A percentile compares a stretch with the other conserved stretches of the same genome.
Conservation (phyloP, 2,888 invertebrate species). For the Lucinisca nassula region DNA sequence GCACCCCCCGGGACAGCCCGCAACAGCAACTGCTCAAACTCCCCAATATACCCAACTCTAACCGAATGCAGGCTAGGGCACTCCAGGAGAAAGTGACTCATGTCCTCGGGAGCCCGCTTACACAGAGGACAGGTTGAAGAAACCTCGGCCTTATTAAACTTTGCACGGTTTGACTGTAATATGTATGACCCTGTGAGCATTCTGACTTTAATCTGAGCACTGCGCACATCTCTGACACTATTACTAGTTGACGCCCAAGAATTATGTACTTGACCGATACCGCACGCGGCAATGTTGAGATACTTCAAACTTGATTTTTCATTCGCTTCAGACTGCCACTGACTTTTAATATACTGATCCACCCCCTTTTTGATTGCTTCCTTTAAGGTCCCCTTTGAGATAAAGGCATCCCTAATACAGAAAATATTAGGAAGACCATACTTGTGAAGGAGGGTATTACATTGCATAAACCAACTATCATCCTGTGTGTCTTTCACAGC, state of each 20-base stretch:
- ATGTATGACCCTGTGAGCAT: not conserved
- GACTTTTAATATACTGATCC: not conserved
- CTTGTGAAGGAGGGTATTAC: not conserved
- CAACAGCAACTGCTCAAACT: not conserved
- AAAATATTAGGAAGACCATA: not conserved
- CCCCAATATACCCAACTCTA: not conserved
- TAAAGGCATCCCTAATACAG: too few species aligned
- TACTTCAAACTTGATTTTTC: not conserved
- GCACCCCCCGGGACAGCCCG: not conserved
- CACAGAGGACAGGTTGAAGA: not conserved
- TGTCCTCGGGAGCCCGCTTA: not conserved
- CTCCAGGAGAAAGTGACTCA: not conserved
- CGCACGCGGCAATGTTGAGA: not conserved
- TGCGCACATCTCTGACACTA: not conserved
- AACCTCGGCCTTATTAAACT: not conserved
- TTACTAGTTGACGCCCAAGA: not conserved
- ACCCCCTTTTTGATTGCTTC: not conserved
- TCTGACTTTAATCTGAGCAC: not conserved
- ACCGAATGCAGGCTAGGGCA: not conserved
- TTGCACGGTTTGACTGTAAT: not conserved
- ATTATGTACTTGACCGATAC: not conserved
- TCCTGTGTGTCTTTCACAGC: not conserved
- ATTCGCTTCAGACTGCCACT: not conserved
- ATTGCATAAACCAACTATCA: not conserved
- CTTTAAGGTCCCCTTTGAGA: not conserved